Conservation (phyloP, 2,113 vertebrate species). For the Cryptomyrus ogoouensis region DNA sequence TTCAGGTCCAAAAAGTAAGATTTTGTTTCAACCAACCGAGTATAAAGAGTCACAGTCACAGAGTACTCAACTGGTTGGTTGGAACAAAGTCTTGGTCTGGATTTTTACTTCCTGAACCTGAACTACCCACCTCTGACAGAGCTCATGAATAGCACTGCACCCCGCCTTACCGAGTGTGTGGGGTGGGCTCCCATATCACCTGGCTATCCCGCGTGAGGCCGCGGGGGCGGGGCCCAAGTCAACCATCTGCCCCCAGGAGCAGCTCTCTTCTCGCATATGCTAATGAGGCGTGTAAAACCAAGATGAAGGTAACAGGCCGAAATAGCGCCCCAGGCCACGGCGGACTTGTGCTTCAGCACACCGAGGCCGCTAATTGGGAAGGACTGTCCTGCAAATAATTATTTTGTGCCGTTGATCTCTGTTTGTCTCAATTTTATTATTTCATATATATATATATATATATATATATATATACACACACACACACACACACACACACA, state of each 20-base stretch:
- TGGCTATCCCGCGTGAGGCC: conserved; percentile 21
- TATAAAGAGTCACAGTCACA: background rate
- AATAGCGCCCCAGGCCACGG: conserved; percentile 42
- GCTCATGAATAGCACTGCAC: background rate
- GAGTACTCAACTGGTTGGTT: background rate
- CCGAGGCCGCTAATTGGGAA: conserved; percentile 52
- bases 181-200: conserved; percentile 16
- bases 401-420: background rate
- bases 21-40: background rate
- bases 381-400: conserved; percentile 47
- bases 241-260: conserved; percentile 39
- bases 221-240: conserved; percentile 8
- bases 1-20: background rate
- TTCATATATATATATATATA: background rate
- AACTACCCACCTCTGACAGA: background rate
- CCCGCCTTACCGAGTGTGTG: background rate
- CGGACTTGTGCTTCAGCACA: conserved; percentile 46
- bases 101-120: background rate
- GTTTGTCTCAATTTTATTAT: background rate
- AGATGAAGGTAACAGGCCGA: conserved; percentile 47
- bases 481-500: background rate
- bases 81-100: background rate
- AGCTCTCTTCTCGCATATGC: conserved; percentile 42
- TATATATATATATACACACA: too few relatives aligned
- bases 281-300: conserved; percentile 42